Evolutionary conservation across 1,140 invertebrate species (phyloP), one percentile per base, ranked within the genome.

Genomic region (Aphelenchoides fujianensis): DNA sequence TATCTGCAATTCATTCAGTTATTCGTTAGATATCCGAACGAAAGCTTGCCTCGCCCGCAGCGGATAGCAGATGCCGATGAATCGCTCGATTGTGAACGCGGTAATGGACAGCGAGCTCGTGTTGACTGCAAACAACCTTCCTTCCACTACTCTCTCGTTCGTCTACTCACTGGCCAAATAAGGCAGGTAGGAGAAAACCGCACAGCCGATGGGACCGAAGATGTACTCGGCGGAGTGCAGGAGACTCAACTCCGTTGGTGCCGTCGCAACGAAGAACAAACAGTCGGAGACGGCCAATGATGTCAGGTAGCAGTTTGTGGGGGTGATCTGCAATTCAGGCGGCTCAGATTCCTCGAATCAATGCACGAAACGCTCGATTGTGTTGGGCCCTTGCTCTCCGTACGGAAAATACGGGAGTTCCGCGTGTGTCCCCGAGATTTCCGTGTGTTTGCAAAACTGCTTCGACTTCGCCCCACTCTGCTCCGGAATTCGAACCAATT

Each of bases 131-230:
- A n/a, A n/a, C n/a, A n/a, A n/a, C n/a, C n/a, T n/a, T n/a, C n/a
- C n/a, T n/a, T n/a, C n/a, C n/a, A n/a, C n/a, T n/a, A n/a, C n/a
- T n/a, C n/a, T n/a, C n/a, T n/a, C n/a, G n/a, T n/a, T n/a, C n/a
- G n/a, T n/a, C n/a, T n/a, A n/a, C n/a, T n/a, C n/a, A n/a, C n/a
- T 89, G 1, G 90, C 90, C 7, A 90, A 82, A 82, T 90, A 89
- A 75, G 90, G 89, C 2, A 88, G 82, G 78, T 90, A 91, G n/a
- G 90, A 86, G 66, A 90, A 86, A 3, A 89, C 68, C 0, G 87
- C 86, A 79, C 90, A 90, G 28, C 88, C 88, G 2, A 86, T 78
- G 12, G 86, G 80, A 0, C 90, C 90, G 85, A 88, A 89, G 16
- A 89, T 85, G 86, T 88, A 90, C 55, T 88, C 85, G 74, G 87